Conservation (phyloP, 2,113 vertebrate genomes). For the Nothocercus nigrocapillus region DNA sequence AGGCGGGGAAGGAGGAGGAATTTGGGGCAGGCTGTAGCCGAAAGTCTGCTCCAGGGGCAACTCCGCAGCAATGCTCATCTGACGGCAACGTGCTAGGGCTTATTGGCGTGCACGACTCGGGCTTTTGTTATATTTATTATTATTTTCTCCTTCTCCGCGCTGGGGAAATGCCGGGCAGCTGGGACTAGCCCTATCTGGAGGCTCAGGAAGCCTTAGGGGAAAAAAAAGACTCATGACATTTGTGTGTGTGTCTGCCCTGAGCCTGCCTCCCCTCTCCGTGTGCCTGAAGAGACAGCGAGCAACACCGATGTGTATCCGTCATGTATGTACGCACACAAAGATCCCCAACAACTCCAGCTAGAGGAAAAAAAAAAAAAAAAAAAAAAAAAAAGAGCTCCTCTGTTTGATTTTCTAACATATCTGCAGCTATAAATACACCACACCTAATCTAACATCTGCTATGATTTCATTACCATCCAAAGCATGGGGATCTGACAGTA, state of each 20-base stretch:
- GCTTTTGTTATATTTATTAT: not conserved
- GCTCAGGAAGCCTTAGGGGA: not conserved
- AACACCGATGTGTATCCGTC: not conserved
- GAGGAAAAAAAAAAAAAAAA: too few relatives aligned
- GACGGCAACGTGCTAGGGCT: not conserved
- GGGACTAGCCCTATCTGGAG: not conserved
- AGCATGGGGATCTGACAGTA: constrained; percentile 73
- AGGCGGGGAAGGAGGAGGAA: constrained; percentile 23
- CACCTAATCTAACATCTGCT: constrained; percentile 72
- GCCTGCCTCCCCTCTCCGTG: not conserved
- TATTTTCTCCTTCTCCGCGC: not conserved
- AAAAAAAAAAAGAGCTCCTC: not conserved
- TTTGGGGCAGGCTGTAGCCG: not conserved
- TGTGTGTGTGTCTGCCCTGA: constrained; percentile 20
- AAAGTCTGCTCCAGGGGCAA: not conserved
- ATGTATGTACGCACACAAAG: not conserved
- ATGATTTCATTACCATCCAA: constrained; percentile 73
- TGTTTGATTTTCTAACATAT: constrained; percentile 53
- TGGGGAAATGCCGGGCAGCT: not conserved
- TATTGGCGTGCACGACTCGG: not conserved
- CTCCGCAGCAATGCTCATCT: not conserved
- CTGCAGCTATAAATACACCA: constrained; percentile 52
- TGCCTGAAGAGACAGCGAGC: not conserved
- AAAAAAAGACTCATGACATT: constrained; percentile 14
- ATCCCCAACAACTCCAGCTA: constrained; percentile 4